phyloP scores from a whole-genome alignment of 1,140 invertebrate genomes.

The Calliphora vicina region DNA sequence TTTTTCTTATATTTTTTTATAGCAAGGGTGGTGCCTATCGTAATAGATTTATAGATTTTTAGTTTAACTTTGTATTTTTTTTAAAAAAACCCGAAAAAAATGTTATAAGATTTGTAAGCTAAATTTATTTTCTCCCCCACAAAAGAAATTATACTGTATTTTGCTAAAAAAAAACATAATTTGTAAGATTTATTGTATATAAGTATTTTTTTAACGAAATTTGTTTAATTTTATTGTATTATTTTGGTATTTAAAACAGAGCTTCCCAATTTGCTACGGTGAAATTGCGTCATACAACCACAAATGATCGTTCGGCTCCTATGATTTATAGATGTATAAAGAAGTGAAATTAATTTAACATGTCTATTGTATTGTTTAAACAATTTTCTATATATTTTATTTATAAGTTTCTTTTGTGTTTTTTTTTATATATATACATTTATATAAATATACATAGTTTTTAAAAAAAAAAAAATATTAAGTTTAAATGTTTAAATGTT shows the following conservation, averaged over 20 bases:
- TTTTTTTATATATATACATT: constrained; percentile 17
- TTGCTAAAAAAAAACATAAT: no score
- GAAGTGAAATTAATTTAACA: constrained; percentile 45
- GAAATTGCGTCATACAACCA: constrained; percentile 84
- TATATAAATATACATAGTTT: not conserved
- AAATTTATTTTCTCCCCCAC: not conserved
- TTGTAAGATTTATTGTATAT: not conserved
- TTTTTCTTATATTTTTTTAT: constrained; percentile 38
- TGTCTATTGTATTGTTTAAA: constrained; percentile 8
- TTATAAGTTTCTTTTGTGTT: constrained; percentile 6
- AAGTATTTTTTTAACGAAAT: constrained; percentile 2
- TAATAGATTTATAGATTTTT: constrained; percentile 40
- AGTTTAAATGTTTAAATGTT: no score
- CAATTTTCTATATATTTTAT: constrained; percentile 15
- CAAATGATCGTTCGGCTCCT: constrained; percentile 84
- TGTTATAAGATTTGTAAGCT: not conserved
- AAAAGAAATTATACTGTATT: no score
- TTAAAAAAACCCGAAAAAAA: not conserved
- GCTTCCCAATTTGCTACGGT: constrained; percentile 84
- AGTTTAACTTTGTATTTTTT: not conserved
- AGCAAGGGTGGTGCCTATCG: constrained; percentile 43
- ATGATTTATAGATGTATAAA: constrained; percentile 67
- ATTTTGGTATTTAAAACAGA: constrained; percentile 65
- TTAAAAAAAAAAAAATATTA: constrained; percentile 1
- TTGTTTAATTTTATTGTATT: not conserved